Conservation (phyloP, 2,113 vertebrate genomes). For the Sialia sialis region DNA sequence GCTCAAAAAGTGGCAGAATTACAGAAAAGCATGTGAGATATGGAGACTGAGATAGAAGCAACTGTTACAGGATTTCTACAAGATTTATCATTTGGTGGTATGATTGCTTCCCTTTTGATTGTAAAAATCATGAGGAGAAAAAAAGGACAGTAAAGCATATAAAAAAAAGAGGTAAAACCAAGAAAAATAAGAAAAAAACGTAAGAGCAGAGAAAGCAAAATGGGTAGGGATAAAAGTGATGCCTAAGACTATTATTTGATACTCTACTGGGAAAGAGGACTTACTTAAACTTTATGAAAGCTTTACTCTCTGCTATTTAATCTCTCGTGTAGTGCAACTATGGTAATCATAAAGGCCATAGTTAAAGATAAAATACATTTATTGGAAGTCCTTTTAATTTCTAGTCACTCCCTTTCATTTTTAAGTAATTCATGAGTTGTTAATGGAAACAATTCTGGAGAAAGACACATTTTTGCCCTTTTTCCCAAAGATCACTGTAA, state of each 20-base stretch:
- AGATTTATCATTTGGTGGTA: background rate
- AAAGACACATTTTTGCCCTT: background rate
- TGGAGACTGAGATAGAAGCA: background rate
- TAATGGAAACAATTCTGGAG: background rate
- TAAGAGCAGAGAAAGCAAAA: background rate
- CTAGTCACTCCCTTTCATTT: background rate
- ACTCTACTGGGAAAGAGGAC: background rate
- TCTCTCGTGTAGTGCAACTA: accelerated
- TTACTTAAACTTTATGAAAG: background rate
- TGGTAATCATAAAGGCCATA: accelerated
- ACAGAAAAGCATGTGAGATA: background rate
- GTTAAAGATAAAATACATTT: background rate
- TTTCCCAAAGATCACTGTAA: background rate
- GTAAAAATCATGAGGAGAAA: background rate
- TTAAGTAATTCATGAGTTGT: background rate
- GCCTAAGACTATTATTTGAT: background rate
- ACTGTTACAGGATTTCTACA: background rate
- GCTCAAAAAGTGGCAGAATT: background rate
- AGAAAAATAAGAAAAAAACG: background rate
- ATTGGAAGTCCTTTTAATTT: background rate
- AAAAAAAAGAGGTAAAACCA: background rate
- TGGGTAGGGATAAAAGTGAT: background rate
- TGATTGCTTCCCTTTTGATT: background rate
- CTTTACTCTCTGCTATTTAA: background rate
- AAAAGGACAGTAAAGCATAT: background rate